Evolutionary conservation across 2,888 invertebrate genomes (phyloP).

Genomic region (Stratiomys singularior): DNA sequence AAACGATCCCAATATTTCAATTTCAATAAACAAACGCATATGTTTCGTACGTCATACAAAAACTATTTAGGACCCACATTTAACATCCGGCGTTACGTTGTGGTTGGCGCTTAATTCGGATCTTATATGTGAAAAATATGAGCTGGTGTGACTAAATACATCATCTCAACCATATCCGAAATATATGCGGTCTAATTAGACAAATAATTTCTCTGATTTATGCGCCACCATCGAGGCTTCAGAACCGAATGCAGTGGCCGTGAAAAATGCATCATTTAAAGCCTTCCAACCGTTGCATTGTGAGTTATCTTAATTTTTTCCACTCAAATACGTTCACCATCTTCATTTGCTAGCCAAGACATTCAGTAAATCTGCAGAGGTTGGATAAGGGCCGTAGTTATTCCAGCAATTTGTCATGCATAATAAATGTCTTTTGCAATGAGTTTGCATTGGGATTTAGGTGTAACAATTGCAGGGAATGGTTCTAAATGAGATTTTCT

Average conservation of each 20-base stretch:
- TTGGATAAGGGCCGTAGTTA: no score
- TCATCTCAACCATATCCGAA: slow-evolving; percentile 42
- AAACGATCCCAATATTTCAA: not conserved
- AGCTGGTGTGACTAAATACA: slow-evolving; percentile 40
- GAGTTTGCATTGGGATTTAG: no score
- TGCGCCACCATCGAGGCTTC: not conserved
- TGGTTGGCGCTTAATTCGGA: slow-evolving; percentile 22
- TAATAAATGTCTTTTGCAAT: no score
- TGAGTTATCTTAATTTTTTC: slow-evolving; percentile 2
- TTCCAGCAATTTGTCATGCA: no score
- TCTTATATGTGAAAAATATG: not conserved
- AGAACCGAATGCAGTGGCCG: slow-evolving; percentile 6
- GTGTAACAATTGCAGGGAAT: no score
- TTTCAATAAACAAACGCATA: not conserved
- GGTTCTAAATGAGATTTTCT: no score
- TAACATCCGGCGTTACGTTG: slow-evolving; percentile 14
- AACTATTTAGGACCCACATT: not conserved
- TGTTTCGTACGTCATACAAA: not conserved
- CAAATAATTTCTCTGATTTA: slow-evolving; percentile 45
- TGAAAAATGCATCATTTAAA: slow-evolving; percentile 38
- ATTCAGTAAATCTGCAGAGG: no score
- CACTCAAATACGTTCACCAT: no score
- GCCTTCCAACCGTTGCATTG: slow-evolving; percentile 11
- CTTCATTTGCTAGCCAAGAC: no score
- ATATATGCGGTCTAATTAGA: slow-evolving; percentile 45